phyloP scores from a whole-genome alignment of 2,888 invertebrate species.

The Drosophila vallismaia region DNA sequence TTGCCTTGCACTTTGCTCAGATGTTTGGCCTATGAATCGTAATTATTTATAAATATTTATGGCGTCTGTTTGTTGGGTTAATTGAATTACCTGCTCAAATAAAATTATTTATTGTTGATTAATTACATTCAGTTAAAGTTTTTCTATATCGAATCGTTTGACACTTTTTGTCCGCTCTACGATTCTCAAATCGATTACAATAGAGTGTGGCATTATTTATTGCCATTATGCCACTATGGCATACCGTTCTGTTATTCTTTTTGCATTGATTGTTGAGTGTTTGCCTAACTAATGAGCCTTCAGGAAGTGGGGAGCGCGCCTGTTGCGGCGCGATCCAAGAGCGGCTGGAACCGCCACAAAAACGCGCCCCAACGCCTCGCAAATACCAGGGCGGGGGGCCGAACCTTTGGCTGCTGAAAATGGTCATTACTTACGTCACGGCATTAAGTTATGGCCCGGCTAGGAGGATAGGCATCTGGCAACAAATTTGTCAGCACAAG shows the following conservation, averaged over 20 bases:
- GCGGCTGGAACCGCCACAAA: slow-evolving; percentile 14
- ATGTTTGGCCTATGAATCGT: slow-evolving; percentile 50
- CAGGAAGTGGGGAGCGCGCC: slow-evolving; percentile 54
- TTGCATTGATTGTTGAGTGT: slow-evolving; percentile 57
- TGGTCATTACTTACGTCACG: slow-evolving; percentile 38
- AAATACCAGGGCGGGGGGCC: slow-evolving; percentile 3
- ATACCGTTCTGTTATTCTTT: slow-evolving; percentile 43
- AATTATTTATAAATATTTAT: slow-evolving; percentile 40
- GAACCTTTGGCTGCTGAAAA: slow-evolving; percentile 29
- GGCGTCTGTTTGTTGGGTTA: slow-evolving; percentile 61
- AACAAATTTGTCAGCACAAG: slow-evolving; percentile 40
- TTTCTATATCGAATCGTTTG: slow-evolving; percentile 33
- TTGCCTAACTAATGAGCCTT: slow-evolving; percentile 70
- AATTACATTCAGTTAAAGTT: slow-evolving; percentile 59
- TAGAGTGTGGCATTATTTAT: slow-evolving; percentile 51
- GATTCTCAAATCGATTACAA: slow-evolving; percentile 45
- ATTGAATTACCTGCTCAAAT: slow-evolving; percentile 61
- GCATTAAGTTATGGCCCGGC: slow-evolving; percentile 35
- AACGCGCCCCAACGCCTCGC: slow-evolving; percentile 20
- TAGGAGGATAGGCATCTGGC: slow-evolving; percentile 44
- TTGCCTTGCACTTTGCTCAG: slow-evolving; percentile 45
- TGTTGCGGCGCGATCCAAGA: neutral
- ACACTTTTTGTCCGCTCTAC: slow-evolving; percentile 43
- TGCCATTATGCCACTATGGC: slow-evolving; percentile 47
- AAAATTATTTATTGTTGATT: slow-evolving; percentile 63